A percentile compares a stretch with the other conserved stretches of the same genome.
phyloP scores from a whole-genome alignment of 2,797 vertebrate species.

The Hippoglossus hippoglossus region DNA sequence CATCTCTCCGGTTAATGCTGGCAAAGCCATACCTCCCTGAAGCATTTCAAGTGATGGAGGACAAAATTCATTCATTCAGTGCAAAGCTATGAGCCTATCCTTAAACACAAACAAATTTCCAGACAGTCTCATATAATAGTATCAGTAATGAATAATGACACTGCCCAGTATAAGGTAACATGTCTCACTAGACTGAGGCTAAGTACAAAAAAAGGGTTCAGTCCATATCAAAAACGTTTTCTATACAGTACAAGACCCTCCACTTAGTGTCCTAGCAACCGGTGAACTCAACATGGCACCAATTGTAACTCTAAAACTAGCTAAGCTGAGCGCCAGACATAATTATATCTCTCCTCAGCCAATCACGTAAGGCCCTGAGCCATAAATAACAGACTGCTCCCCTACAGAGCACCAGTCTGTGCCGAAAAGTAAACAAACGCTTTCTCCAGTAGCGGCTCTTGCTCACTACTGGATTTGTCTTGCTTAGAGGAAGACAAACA shows the following conservation, averaged over 20 bases:
- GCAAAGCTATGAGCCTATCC: not conserved
- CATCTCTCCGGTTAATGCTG: not conserved
- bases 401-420: conserved; percentile 76
- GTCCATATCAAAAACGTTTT: conserved; percentile 36
- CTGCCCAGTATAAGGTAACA: not conserved
- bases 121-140: not conserved
- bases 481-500: conserved; percentile 53
- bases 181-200: not conserved
- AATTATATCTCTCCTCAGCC: conserved; percentile 81
- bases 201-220: conserved; percentile 16
- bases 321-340: conserved; percentile 70
- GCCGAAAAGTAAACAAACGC: conserved; percentile 82
- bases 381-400: conserved; percentile 82
- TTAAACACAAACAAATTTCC: conserved; percentile 4
- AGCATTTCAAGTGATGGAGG: not conserved
- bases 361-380: conserved; percentile 75
- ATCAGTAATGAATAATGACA: not conserved
- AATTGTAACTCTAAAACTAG: conserved; percentile 73
- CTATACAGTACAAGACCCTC: conserved; percentile 38
- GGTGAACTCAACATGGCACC: conserved; percentile 73
- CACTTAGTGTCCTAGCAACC: conserved; percentile 80
- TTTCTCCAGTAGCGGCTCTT: conserved; percentile 71
- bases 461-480: conserved; percentile 64
- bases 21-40: not conserved
- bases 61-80: not conserved